Conservation (phyloP, 2,113 vertebrate genomes). For the Chrysemys picta region DNA sequence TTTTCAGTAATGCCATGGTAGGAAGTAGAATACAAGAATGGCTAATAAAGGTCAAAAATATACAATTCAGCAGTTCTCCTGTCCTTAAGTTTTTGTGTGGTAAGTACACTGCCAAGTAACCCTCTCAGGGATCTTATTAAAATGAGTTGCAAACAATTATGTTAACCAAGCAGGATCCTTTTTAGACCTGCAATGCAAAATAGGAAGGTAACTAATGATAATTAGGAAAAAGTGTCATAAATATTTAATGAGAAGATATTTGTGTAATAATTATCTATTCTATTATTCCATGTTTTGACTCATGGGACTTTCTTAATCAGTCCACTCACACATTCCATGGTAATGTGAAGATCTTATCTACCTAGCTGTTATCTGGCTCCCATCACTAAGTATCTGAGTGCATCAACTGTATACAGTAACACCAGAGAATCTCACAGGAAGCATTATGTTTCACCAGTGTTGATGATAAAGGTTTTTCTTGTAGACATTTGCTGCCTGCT, state of each 20-base stretch:
- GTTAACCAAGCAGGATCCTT: not conserved
- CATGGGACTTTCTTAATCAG: not conserved
- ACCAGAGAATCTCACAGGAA: not conserved
- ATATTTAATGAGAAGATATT: conserved; percentile 6
- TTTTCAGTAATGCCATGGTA: not conserved
- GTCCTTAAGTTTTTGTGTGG: not conserved
- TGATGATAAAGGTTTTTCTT: not conserved
- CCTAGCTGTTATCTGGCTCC: not conserved
- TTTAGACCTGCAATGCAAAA: not conserved
- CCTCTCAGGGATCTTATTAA: not conserved
- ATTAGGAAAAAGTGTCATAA: not conserved
- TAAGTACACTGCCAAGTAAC: not conserved
- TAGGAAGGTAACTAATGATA: not conserved
- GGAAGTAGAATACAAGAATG: not conserved
- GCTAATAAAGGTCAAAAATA: not conserved
- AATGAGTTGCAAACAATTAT: not conserved
- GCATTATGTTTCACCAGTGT: rapidly evolving
- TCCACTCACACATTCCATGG: not conserved
- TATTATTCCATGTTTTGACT: not conserved
- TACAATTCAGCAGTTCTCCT: not conserved
- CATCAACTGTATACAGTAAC: not conserved
- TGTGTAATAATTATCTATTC: not conserved
- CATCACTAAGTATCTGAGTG: not conserved
- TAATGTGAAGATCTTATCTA: not conserved
- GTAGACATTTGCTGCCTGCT: not conserved